Base-by-base conservation (phyloP, 2,113 vertebrate species). In the Macquaria ambigua region DNA sequence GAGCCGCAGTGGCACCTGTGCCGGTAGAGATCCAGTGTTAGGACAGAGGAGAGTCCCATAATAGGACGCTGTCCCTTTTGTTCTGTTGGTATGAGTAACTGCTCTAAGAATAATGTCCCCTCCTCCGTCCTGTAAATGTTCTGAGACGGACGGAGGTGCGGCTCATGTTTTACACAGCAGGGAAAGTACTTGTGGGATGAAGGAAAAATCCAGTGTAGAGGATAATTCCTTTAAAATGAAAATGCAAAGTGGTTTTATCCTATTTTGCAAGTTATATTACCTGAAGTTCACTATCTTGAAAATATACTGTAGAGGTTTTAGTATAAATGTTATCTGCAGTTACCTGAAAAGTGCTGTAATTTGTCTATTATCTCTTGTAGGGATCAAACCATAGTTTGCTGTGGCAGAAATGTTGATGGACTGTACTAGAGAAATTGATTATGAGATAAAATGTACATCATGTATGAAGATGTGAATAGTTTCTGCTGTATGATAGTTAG, bases 1-100 rank as follows among this genome's bases (percentile, higher is more conserved):
- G 90, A 88, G 79, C 62, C 20, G 4, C 77, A 53, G 82, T 81
- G 68, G 79, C 92, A 92, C 92, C 84, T 91, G 90, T 90, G 92
- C 67, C 50, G 50, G 74, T 89, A 48, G 74, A 72, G 87, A 90
- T 90, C 85, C 79, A 78, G 68, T 86, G 76, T 85, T 70, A 25
- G 83, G 87, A 82, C 75, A 86, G 71, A 73, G 74, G 48, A 90
- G 61, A 82, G 85, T 84, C 82, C 90, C 78, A 85, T 88, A 79
- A 90, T 87, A 88, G 87, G 76, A 76, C 20, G 20, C 23, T n/a
- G 66, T 79, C 70, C 83, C 86, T 82, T 94, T 91, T 90, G 80
- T 92, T 90, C 81, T 64, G 77, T 20, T 74, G 79, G 77, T 82
- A 83, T 89, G 87, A 93, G 78, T 81, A 89, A 80, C 62, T 48